Conservation (phyloP, 2,888 invertebrate genomes). For the Holacanthella duospinosa region DNA sequence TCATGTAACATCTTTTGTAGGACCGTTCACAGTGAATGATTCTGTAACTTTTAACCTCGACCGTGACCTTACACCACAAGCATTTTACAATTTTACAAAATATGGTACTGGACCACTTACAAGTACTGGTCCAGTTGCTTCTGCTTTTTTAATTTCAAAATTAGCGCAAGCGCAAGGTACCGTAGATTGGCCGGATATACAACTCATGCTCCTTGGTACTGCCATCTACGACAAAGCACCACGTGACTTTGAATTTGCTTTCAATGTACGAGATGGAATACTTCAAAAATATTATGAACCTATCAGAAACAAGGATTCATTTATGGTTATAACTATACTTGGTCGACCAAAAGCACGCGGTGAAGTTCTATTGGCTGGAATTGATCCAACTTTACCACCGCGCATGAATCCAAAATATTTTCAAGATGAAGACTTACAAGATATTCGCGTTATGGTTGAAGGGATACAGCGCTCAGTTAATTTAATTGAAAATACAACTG, state of each 20-base stretch:
- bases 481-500: slow-evolving; percentile 25
- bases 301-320: slow-evolving; percentile 26
- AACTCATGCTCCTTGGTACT: slow-evolving; percentile 29
- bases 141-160: slow-evolving; percentile 20
- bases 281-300: slow-evolving; percentile 25
- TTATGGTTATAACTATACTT: slow-evolving; percentile 30
- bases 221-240: slow-evolving; percentile 24
- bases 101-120: slow-evolving; percentile 31
- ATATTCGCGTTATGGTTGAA: slow-evolving; percentile 19
- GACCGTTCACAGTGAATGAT: slow-evolving; percentile 31
- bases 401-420: slow-evolving; percentile 32
- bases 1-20: slow-evolving; percentile 24
- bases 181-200: slow-evolving; percentile 30
- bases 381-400: slow-evolving; percentile 22
- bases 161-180: slow-evolving; percentile 15
- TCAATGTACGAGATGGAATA: slow-evolving; percentile 25
- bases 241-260: slow-evolving; percentile 27
- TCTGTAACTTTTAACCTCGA: slow-evolving; percentile 30
- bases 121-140: slow-evolving; percentile 26
- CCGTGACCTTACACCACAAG: slow-evolving; percentile 25
- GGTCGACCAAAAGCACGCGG: slow-evolving; percentile 30
- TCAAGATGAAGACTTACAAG: slow-evolving; percentile 20
- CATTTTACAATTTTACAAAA: slow-evolving; percentile 25
- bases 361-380: slow-evolving; percentile 20
- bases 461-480: slow-evolving; percentile 18